Base-by-base conservation (phyloP, 2,113 vertebrate species). In the Corythornis cristatus region DNA sequence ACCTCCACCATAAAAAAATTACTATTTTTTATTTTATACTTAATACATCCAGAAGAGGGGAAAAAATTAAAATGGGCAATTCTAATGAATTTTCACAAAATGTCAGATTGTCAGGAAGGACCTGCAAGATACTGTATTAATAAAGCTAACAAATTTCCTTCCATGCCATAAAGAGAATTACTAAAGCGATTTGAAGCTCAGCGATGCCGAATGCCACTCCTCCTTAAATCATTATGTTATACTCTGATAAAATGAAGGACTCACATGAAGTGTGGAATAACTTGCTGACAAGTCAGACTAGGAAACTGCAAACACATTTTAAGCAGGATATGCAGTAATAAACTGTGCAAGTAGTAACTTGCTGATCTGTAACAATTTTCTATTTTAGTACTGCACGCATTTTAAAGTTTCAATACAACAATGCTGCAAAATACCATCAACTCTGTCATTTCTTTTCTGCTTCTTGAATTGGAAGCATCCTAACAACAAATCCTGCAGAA, bases 41-140 rank as follows among this genome's bases (percentile, higher is more conserved):
- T 40, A 91, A 91, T 43, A 40, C 3, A 78, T 7, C 18, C 28
- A 46, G 45, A 93, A 88, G 76, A 88, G 74, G 19, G 31, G 14
- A 35, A 93, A 58, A 73, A 48, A 73, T 29, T 14, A 26, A 53
- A 90, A 29, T 4, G 3, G 71, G 16, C 25, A 53, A 45, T 66
- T 85, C 50, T 56, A 88, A 93, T 78, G 11, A 93, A 91, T 83
- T 89, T 64, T 9, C 20, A 91, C 25, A 94, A 93, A 90, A 61
- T 50, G 12, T 62, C 68, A 95, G 31, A 23, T 72, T 14, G 12
- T 46, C 25, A 81, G 45, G 12, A 97, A 53, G 9, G 17, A 26
- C 35, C 9, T 61, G n/a, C 17, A 94, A 89, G 91, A 80, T 90
- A 86, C 92, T 87, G 54, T 58, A 83, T 86, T 92, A 95, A 89